Base-by-base conservation (phyloP, 2,888 invertebrate species). In the Andrena haemorrhoa region DNA sequence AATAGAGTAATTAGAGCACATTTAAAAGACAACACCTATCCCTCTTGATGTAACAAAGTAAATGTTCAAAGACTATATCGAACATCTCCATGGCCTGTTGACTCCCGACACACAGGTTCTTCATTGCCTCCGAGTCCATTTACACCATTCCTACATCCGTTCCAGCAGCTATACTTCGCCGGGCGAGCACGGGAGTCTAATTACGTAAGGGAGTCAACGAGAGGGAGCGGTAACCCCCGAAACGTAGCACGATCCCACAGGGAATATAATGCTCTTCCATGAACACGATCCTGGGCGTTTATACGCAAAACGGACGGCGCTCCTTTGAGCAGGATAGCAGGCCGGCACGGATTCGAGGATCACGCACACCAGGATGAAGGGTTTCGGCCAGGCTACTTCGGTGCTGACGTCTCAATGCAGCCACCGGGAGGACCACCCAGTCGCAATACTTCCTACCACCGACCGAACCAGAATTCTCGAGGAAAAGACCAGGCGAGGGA, bases 351-450 rank as follows among this genome's bases (percentile, higher is more conserved):
- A 66, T 70, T 73, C 78, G 71, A 35, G 71, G 75, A 86, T 80
- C 86, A 82, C 82, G 88, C 88, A 87, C 79, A 80, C 78, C 64
- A 68, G 72, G 51, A 51, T 64, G 82, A 81, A 77, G 61, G 78
- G 77, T 79, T 85, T 71, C 75, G 76, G 64, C 72, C 79, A 79
- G 85, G 89, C 88, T 90, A 90, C 88, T 89, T 86, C 83, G 85
- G 84, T 82, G 90, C 89, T 90, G 90, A 90, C 90, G 90, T 91
- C 90, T 90, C 90, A 90, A 90, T 90, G 90, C 87, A 86, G 82
- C 90, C 90, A 87, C 87, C 80, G 88, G 87, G 85, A 80, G 90
- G 90, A 90, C 90, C 90, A 90, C 90, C 90, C 90, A 90, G 87
- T 82, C 83, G 86, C 83, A 82, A 85, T 87, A 86, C 87, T 85